Evolutionary conservation across 2,888 invertebrate genomes (phyloP).

Genomic region (Eupithecia subfuscata): DNA sequence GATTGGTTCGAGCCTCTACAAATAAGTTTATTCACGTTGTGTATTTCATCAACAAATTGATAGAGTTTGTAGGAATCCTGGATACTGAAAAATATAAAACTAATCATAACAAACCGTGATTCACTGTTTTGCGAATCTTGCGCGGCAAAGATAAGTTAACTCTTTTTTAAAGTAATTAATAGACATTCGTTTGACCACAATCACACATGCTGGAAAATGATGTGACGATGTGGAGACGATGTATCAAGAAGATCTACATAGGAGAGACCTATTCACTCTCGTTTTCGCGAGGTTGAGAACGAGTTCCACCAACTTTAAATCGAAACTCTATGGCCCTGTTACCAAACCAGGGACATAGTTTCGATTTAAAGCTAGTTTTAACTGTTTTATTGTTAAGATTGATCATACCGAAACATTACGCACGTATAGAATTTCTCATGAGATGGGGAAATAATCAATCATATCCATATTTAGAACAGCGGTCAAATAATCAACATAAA

Average conservation of each 20-base stretch:
- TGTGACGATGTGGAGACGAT: too few species aligned
- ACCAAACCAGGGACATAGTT: not conserved
- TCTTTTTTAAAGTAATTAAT: too few species aligned
- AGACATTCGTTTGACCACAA: too few species aligned
- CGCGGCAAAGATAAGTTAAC: too few species aligned
- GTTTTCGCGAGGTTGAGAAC: too few species aligned
- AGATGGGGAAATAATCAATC: constrained; percentile 8
- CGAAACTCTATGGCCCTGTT: too few species aligned
- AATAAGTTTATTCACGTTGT: not conserved
- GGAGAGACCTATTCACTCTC: too few species aligned
- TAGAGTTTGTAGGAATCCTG: not conserved
- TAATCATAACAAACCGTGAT: not conserved
- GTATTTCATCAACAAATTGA: not conserved
- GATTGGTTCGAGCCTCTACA: not conserved
- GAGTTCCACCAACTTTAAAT: too few species aligned
- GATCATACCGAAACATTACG: not conserved
- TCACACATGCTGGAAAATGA: too few species aligned
- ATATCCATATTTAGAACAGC: not conserved
- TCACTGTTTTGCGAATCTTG: not conserved
- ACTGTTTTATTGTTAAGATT: not conserved
- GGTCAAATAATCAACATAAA: not conserved
- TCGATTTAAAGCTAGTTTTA: not conserved
- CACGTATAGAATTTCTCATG: not conserved
- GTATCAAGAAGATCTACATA: too few species aligned
- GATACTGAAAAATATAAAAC: not conserved